These are phyloP conservation scores for Leuctra nigra DNA, from an alignment of 2,888 invertebrate species.

Conservation along the genomic window DNA sequence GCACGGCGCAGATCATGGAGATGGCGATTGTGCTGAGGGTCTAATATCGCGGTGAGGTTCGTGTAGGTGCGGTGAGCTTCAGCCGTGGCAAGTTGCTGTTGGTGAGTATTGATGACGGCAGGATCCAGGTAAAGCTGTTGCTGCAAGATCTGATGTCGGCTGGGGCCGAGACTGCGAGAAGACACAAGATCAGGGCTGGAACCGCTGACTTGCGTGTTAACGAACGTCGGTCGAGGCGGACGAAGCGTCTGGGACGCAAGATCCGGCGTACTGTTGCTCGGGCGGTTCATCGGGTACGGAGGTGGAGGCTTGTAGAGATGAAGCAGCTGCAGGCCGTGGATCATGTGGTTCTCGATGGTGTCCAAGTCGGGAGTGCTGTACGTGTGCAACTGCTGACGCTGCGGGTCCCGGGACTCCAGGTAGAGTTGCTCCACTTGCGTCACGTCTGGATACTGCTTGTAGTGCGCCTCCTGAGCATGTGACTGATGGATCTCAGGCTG, in stretches of 20 bases:
- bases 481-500: conserved; percentile 67
- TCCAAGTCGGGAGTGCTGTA: conserved; percentile 35
- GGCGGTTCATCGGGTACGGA: conserved; percentile 68
- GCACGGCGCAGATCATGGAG: conserved; percentile 31
- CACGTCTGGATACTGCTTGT: conserved; percentile 36
- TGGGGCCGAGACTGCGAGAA: conserved; percentile 53
- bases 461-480: conserved; percentile 35
- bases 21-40: conserved; percentile 26
- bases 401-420: conserved; percentile 16
- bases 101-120: conserved; percentile 5
- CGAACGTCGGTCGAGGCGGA: conserved; percentile 30
- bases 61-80: conserved; percentile 64
- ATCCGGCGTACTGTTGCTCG: conserved; percentile 80
- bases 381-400: conserved; percentile 32
- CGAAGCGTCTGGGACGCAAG: conserved; percentile 45
- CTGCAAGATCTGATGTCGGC: conserved; percentile 18
- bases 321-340: conserved; percentile 49
- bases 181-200: conserved; percentile 75
- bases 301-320: conserved; percentile 78
- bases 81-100: conserved; percentile 34
- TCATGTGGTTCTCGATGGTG: conserved; percentile 32
- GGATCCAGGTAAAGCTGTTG: conserved; percentile 21
- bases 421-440: conserved; percentile 28
- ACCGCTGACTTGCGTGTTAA: conserved; percentile 42
- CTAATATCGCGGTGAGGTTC: conserved; percentile 55